Evolutionary conservation across 2,888 invertebrate genomes (phyloP), one percentile per base, ranked within the genome.

Genomic region (Sesia apiformis): DNA sequence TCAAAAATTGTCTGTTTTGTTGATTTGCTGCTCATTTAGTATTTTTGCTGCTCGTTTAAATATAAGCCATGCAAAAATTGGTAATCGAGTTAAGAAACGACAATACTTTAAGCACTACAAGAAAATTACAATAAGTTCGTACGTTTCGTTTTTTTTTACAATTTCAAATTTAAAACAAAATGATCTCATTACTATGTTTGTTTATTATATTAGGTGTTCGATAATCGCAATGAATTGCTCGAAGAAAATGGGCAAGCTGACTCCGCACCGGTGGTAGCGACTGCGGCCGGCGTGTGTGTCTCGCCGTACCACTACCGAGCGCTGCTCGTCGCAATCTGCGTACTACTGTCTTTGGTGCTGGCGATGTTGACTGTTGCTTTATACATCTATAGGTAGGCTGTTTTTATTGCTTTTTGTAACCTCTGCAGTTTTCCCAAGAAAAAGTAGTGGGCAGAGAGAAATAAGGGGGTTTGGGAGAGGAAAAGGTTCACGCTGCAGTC

Each of bases 241-340:
- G 94, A 94, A 74, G 93, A 94, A 53, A 91, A 92, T 54, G 91
- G 92, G 40, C 90, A 93, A 0, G 87, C 93, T 3, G 91, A 92
- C 64, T 91, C 93, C 0, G 86, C 93, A 0, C 92, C 93, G 0
- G 91, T 94, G 4, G 86, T 88, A 4, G 81, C 94, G 57, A 80
- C 94, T 57, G 93, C 94, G 60, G 94, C 92, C 0, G 88, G 87
- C 0, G 93, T 96, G 38, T 97, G 97, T 75, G 91, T 97, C 58
- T 93, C 95, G 2, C 93, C 93, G 3, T 92, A 95, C 55, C 96
- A 96, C 78, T 97, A 97, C 79, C 94, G 97, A 68, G 94, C 95
- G 0, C 82, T 97, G n/a, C 91, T 97, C 54, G 93, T 94, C 3
- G 94, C 95, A 0, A 91, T 97, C 0, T 92, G 95, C 57, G 91